These are phyloP conservation scores for Hippocampus guttulatus DNA, from an alignment of 2,113 vertebrate genomes.

Conservation along the genomic window DNA sequence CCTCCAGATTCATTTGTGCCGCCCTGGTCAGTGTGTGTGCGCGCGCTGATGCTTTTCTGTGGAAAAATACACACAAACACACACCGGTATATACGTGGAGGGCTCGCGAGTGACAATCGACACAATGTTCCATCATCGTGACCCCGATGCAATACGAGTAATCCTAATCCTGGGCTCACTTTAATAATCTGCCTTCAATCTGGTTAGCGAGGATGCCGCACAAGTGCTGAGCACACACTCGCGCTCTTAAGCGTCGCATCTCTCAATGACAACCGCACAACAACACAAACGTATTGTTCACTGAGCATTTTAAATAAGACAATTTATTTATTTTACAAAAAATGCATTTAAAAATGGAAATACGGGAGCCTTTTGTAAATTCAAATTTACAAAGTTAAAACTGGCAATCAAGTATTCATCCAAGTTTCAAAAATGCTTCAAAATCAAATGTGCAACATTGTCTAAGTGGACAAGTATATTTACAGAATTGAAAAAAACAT, in stretches of 20 bases:
- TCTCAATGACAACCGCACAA: constrained; percentile 10
- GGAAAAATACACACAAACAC: not conserved
- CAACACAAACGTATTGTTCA: too few species aligned
- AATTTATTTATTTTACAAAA: too few species aligned
- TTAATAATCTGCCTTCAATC: constrained; percentile 67
- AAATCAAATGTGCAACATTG: too few species aligned
- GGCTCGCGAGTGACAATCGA: not conserved
- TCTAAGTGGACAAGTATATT: too few species aligned
- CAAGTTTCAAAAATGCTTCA: too few species aligned
- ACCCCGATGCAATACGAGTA: constrained; percentile 67
- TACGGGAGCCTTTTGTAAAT: too few species aligned
- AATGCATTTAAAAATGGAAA: too few species aligned
- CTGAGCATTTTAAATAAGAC: too few species aligned
- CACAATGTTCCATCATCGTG: constrained; percentile 36
- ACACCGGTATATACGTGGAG: too few species aligned
- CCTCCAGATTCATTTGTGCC: constrained; percentile 83
- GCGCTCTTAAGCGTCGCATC: constrained; percentile 45
- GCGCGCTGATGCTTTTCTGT: not conserved
- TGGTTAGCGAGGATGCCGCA: constrained; percentile 60
- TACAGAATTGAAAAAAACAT: too few species aligned
- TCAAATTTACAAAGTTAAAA: too few species aligned
- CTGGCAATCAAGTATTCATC: too few species aligned
- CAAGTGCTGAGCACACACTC: constrained; percentile 55
- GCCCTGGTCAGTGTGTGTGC: not conserved
- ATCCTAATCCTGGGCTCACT: constrained; percentile 71